phyloP scores from a whole-genome alignment of 2,113 vertebrate species.

The Microcebus griseorufus region DNA sequence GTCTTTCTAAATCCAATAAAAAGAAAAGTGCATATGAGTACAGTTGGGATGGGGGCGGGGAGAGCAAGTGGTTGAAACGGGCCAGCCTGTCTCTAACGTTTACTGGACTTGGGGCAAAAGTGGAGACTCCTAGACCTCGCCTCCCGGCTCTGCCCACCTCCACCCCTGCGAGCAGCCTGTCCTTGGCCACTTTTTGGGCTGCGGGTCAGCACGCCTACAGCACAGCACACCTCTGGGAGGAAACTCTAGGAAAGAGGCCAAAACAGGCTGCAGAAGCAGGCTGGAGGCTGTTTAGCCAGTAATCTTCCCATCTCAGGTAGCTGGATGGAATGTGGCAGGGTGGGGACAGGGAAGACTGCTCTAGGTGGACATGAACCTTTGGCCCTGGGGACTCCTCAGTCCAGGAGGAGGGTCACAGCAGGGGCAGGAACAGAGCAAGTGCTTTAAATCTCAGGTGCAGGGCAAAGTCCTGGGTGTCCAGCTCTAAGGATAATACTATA shows the following conservation, averaged over 20 bases:
- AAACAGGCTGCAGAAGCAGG: background rate
- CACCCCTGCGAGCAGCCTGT: background rate
- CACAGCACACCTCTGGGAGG: background rate
- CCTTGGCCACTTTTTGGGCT: background rate
- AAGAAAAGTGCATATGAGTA: background rate
- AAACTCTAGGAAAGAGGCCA: background rate
- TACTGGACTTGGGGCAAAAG: background rate
- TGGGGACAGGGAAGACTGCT: fast-evolving
- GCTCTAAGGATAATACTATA: background rate
- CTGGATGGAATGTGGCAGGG: background rate
- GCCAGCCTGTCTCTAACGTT: background rate
- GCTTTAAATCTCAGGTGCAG: background rate
- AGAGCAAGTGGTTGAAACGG: background rate
- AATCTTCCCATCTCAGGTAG: background rate
- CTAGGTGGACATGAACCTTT: background rate
- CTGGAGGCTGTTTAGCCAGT: background rate
- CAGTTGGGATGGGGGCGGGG: background rate
- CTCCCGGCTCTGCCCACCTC: background rate
- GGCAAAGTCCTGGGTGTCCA: background rate
- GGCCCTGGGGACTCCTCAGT: background rate
- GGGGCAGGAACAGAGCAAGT: background rate
- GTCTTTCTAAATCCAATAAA: background rate
- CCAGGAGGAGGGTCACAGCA: background rate
- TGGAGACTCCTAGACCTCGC: too few species aligned
- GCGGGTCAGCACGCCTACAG: background rate